Evolutionary conservation across 2,888 invertebrate species (phyloP), one percentile per base, ranked within the genome.

Genomic region (Eurytoma californica): DNA sequence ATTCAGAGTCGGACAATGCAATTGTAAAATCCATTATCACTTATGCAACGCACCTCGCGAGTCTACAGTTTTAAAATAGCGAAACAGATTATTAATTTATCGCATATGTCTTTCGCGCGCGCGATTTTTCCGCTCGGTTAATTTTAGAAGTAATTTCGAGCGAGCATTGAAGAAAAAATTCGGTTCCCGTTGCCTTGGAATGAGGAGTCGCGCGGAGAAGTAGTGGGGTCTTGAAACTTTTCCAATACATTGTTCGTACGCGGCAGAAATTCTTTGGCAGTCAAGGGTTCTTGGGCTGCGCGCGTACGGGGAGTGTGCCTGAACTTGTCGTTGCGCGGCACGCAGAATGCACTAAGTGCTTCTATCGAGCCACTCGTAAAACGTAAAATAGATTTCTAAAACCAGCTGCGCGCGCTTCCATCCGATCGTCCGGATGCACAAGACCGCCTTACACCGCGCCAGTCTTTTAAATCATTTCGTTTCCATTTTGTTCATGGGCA

Each of bases 191-290:
- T 76, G 51, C 58, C 55, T 69, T 61, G 60, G 28, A 63, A 69
- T n/a, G 47, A 69, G 20, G 53, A 63, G 47, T 57, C 28, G 14
- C 39, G 39, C 24, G 28, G n/a, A 1, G 9, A 58, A 20, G 24
- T 5, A 68, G 24, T n/a, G n/a, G 47, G 49, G n/a, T 65, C 39
- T 77, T 77, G 77, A 77, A 77, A 57, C 63, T 66, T 77, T 66
- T 72, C 72, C 72, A 77, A 72, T 77, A 66, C 28, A 72, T 51
- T 66, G 30, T 77, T 77, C 7, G 30, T 39, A 18, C 18, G n/a
- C 9, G 24, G 60, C 13, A 39, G 57, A 60, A 53, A 72, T 66
- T 77, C 51, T 47, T 58, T 77, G 72, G 60, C 77, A 72, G 39
- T 58, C 20, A 30, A 57, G 51, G 20, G 28, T 60, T 65, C 51